A percentile compares a stretch with the other conserved stretches of the same genome.
Evolutionary conservation across 2,113 vertebrate genomes (phyloP).

Genomic region (Tenrec ecaudatus): DNA sequence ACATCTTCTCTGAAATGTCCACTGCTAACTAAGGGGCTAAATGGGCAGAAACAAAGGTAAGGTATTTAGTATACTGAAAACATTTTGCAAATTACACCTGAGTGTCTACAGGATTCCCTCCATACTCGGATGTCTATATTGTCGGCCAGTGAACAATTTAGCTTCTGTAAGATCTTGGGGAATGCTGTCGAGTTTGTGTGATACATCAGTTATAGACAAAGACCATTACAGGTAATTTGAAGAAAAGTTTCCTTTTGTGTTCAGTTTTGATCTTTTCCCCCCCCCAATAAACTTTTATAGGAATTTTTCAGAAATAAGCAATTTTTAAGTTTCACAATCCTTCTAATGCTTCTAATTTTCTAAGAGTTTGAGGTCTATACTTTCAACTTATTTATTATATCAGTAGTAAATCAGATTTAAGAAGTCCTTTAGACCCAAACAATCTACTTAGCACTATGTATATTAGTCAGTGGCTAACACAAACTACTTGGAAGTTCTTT

Average conservation of each 20-base stretch:
- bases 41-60: slow-evolving; percentile 12
- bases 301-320: slow-evolving; percentile 8
- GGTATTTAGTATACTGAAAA: not conserved
- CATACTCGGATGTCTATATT: not conserved
- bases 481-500: not conserved
- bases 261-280: not conserved
- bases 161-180: not conserved
- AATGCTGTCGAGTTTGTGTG: slow-evolving; percentile 9
- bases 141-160: slow-evolving; percentile 9
- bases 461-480: not conserved
- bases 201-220: not conserved
- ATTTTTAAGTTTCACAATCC: slow-evolving; percentile 20
- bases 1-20: not conserved
- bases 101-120: not conserved
- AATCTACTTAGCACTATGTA: not conserved
- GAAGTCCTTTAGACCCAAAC: not conserved
- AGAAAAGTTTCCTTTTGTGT: not conserved
- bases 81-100: slow-evolving; percentile 28
- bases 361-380: not conserved
- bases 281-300: not conserved
- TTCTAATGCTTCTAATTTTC: slow-evolving; percentile 37
- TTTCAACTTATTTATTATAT: no score
- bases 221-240: not conserved
- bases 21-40: slow-evolving; percentile 13
- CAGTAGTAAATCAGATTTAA: slow-evolving; percentile 1